Conservation (phyloP, 2,888 invertebrate species). For the Tenthredo mesomela region DNA sequence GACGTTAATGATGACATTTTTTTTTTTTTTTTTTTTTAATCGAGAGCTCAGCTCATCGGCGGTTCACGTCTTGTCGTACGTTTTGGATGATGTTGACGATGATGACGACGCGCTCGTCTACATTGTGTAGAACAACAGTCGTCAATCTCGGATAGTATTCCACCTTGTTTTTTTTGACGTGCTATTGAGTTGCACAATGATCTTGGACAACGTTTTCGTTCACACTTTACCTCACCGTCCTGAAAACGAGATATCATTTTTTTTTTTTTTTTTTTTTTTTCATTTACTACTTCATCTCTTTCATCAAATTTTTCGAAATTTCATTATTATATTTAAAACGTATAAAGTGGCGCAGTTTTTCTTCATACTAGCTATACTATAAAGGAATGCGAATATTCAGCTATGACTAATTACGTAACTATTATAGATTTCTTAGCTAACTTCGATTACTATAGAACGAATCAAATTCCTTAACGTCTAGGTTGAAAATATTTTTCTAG, state of each 20-base stretch:
- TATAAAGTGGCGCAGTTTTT: not conserved
- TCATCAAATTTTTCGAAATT: not conserved
- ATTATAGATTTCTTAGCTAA: not conserved
- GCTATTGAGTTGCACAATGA: conserved; percentile 83
- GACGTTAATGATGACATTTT: not conserved
- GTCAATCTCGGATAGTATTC: conserved; percentile 77
- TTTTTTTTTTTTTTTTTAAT: not conserved
- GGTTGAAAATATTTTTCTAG: conserved; percentile 1
- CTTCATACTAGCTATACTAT: not conserved
- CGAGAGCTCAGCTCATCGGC: not conserved
- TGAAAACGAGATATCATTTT: conserved; percentile 78
- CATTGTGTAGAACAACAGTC: conserved; percentile 82
- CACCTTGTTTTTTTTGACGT: conserved; percentile 75
- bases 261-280: conserved; percentile 7
- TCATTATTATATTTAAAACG: no score
- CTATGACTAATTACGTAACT: conserved; percentile 4
- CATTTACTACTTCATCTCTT: not conserved
- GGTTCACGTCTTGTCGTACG: conserved; percentile 25
- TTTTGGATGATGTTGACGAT: conserved; percentile 75
- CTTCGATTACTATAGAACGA: not conserved
- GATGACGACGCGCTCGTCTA: conserved; percentile 78
- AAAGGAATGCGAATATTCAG: conserved; percentile 9
- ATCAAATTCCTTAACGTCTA: conserved; percentile 23
- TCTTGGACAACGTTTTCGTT: conserved; percentile 89
- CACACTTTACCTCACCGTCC: conserved; percentile 91